These are phyloP conservation scores for Aphidius colemani DNA, from an alignment of 2,888 invertebrate species.

Conservation along the genomic window DNA sequence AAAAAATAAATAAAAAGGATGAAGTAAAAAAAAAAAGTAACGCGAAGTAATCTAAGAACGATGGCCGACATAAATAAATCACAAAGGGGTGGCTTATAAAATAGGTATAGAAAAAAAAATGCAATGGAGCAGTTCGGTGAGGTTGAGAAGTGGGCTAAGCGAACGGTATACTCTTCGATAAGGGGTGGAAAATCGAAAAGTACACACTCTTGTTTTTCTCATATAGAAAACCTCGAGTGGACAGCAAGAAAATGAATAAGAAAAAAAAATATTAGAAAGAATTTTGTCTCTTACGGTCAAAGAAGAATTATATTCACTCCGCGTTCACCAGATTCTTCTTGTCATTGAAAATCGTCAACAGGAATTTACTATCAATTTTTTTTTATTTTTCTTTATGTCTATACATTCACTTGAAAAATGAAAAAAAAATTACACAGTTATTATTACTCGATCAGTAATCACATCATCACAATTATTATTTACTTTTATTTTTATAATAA, in stretches of 20 bases:
- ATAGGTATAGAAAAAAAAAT: conserved; percentile 4
- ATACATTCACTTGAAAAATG: too few species aligned
- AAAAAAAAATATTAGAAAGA: too few species aligned
- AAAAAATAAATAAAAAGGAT: conserved; percentile 17
- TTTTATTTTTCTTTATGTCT: background rate
- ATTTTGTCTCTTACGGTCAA: background rate
- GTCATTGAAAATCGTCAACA: conserved; percentile 16
- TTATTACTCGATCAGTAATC: too few species aligned
- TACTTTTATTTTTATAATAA: too few species aligned
- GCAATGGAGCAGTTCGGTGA: conserved; percentile 10
- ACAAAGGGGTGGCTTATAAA: conserved; percentile 19
- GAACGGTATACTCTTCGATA: background rate
- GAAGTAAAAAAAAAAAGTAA: conserved; percentile 19
- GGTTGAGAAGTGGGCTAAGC: conserved; percentile 11
- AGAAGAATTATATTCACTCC: conserved; percentile 29
- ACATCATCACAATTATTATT: too few species aligned
- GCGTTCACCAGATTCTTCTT: conserved; percentile 20
- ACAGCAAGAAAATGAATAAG: too few species aligned
- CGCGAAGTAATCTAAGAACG: conserved; percentile 27
- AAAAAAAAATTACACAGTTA: too few species aligned
- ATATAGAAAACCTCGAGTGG: too few species aligned
- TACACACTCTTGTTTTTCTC: conserved; percentile 1
- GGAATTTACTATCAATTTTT: conserved; percentile 1
- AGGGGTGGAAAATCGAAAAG: conserved; percentile 1
- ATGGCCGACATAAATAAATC: conserved; percentile 30